Conservation (phyloP, 2,113 vertebrate genomes). For the Misgurnus mizolepis region DNA sequence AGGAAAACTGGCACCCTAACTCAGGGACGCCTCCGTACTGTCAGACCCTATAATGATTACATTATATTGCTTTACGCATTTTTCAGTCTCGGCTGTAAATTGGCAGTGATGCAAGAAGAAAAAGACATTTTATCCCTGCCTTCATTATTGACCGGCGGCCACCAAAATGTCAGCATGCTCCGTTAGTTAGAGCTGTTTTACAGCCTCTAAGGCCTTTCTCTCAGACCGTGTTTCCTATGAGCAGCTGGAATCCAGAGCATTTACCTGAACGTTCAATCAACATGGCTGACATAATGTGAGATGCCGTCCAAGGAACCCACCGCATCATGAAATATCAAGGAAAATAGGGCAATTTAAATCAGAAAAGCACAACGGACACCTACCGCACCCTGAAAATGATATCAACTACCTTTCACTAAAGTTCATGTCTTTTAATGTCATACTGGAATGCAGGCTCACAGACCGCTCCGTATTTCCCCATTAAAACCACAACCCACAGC, state of each 20-base stretch:
- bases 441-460: background rate
- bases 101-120: slow-evolving; percentile 39
- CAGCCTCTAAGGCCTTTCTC: slow-evolving; percentile 17
- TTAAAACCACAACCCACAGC: background rate
- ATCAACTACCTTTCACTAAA: background rate
- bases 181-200: slow-evolving; percentile 40
- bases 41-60: slow-evolving; percentile 54
- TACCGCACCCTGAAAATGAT: background rate
- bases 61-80: slow-evolving; percentile 50
- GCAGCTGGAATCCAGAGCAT: slow-evolving; percentile 3
- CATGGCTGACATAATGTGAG: background rate
- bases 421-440: background rate
- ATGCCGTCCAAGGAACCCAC: background rate
- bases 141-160: slow-evolving; percentile 41
- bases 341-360: background rate
- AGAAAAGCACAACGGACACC: background rate
- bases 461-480: background rate
- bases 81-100: slow-evolving; percentile 48
- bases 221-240: slow-evolving; percentile 2
- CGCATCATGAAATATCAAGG: background rate
- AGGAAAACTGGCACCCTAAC: slow-evolving; percentile 40
- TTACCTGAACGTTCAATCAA: background rate
- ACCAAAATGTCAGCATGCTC: slow-evolving; percentile 45
- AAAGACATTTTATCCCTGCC: slow-evolving; percentile 47
- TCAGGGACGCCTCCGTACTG: slow-evolving; percentile 34